Evolutionary conservation across 2,888 invertebrate species (phyloP), one percentile per base, ranked within the genome.

Genomic region (Halocaridina rubra): DNA sequence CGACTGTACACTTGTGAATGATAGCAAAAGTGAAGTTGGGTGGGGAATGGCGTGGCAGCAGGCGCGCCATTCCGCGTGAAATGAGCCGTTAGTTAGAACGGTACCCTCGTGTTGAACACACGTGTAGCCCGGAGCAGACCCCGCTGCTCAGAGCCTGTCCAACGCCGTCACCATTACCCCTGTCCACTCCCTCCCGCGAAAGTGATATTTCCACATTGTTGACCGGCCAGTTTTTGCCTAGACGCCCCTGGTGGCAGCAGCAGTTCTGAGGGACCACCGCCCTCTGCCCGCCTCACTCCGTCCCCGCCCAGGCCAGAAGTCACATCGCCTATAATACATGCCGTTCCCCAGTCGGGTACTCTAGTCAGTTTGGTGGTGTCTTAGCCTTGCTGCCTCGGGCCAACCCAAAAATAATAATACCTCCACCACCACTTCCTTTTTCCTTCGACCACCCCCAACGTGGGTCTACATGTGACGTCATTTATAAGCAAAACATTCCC

Each of bases 1-100:
- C 76, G 69, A 76, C 71, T 77, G 81, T 77, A 76, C 69, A 76
- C 81, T 82, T 82, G 81, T 82, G 81, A 85, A 85, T 81, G 85
- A 85, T 85, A 85, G 85, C 85, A 85, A 85, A 85, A 85, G 85
- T 85, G 85, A 85, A 77, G n/a, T 53, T 16, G 85, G 80, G 80
- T 19, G 72, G 85, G 81, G 77, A 77, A 81, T 81, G 72, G 77
- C 78, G 67, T 80, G 77, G 85, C 81, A 78, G 39, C 80, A 80
- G 77, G 77, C 61, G 72, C 76, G 80, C 81, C 81, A 85, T 85
- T 85, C 81, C 85, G 81, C 85, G 85, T 85, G 85, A 85, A 85
- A 85, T 81, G 85, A 85, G 81, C 85, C 85, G 85, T 85, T 85
- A 85, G 85, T 85, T 71, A 61, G 81, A 81, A 81, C 81, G 81